Percentiles rank a stretch among this genome's conserved stretches.
These are phyloP conservation scores for Cyanoderma ruficeps DNA, from an alignment of 2,113 vertebrate species.

Conservation along the genomic window DNA sequence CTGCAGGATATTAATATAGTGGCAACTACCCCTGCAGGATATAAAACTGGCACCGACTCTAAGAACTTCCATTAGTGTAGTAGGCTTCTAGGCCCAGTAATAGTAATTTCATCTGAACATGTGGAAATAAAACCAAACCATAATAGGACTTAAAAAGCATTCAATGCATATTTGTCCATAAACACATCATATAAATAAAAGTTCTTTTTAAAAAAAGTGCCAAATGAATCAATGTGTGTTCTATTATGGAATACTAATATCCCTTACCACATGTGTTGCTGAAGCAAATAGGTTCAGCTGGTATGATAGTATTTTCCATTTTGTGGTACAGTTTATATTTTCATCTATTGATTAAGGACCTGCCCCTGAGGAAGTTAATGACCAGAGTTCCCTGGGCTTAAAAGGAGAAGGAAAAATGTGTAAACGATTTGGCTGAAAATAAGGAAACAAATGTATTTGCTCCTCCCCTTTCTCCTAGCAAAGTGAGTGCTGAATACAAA, in stretches of 20 bases:
- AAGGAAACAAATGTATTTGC: slow-evolving; percentile 28
- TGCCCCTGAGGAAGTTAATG: slow-evolving; percentile 25
- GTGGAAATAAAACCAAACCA: slow-evolving; percentile 72
- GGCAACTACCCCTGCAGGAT: slow-evolving; percentile 55
- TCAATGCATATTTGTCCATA: slow-evolving; percentile 72
- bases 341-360: slow-evolving; percentile 27
- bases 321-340: slow-evolving; percentile 62
- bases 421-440: slow-evolving; percentile 54
- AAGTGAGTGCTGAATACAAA: background rate
- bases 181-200: slow-evolving; percentile 75
- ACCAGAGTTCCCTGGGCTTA: background rate
- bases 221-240: slow-evolving; percentile 74
- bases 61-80: slow-evolving; percentile 60
- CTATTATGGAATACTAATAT: slow-evolving; percentile 71
- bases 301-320: slow-evolving; percentile 66
- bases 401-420: slow-evolving; percentile 25
- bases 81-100: slow-evolving; percentile 42
- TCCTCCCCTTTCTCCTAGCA: background rate
- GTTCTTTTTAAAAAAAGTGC: slow-evolving; percentile 37
- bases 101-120: slow-evolving; percentile 69
- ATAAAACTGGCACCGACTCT: slow-evolving; percentile 51
- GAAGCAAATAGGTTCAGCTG: slow-evolving; percentile 58
- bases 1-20: slow-evolving; percentile 73
- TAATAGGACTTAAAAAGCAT: slow-evolving; percentile 70
- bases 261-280: slow-evolving; percentile 53